Base-by-base conservation (phyloP, 2,888 invertebrate genomes). In the Leptopilina drosophilae region DNA sequence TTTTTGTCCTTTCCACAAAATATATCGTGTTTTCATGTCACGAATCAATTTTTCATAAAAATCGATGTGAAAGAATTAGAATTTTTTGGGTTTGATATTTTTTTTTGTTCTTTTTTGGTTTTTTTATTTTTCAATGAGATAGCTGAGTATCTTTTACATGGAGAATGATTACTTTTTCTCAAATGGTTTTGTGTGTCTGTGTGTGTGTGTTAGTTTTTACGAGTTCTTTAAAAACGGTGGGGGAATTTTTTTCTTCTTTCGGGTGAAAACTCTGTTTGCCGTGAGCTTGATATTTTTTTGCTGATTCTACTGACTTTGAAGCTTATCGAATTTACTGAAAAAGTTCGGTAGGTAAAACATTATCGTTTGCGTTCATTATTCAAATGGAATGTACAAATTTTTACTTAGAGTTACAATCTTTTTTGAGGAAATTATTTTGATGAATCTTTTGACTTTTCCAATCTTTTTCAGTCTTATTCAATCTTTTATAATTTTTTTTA, bases 1-100 rank as follows among this genome's bases (percentile, higher is more conserved):
- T 53, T 69, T 62, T 69, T 53, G 26, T 69, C 33, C 33, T 53
- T 7, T 53, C 20, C 14, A 33, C 7, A 53, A 2, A 6, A 8
- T 26, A 26, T 56, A n/a, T 73, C 33, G 33, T 59, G 40, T n/a
- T 40, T 59, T 59, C 40, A 26, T 14, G 42, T 66, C 76, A 26
- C 5, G 65, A 78, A 78, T 78, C 66, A 78, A 76, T 78, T 76
- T 75, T 76, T 78, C 76, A 65, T 78, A 66, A 33, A 33, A 33
- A 76, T 78, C 78, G 42, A 66, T 26, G 66, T 26, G 42, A 59
- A 66, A 65, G 46, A 62, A 62, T 15, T 20, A 66, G 56, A 69
- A 46, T 59, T 76, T 76, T 79, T 49, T 9, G 0, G 8, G 26
- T 33, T 73, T 1, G 6, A 40, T 15, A 4, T 1, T 20, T n/a